Base-by-base conservation (phyloP, 2,888 invertebrate genomes). In the Sicus ferrugineus region DNA sequence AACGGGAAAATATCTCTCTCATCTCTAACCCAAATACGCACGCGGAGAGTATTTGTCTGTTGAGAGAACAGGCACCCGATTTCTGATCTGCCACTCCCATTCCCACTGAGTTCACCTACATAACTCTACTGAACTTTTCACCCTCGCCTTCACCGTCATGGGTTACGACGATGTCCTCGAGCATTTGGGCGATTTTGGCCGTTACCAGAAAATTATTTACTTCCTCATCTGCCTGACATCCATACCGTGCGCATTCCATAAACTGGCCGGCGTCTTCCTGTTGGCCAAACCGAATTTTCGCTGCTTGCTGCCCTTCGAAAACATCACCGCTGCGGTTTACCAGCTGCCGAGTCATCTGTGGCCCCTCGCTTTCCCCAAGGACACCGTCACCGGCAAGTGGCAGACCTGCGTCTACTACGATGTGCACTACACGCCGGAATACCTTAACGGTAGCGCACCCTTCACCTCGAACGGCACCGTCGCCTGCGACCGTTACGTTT, bases 231-330 rank as follows among this genome's bases (percentile, higher is more conserved):
- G 91, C 77, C 85, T 92, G 61, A 91, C 92, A 23, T 90, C 91
- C 7, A 90, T 92, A 77, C 87, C 90, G 19, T 91, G 91, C 82
- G 92, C 92, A 61, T 90, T 92, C 75, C 92, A 92, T 81, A 92
- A 92, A 81, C 84, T 92, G 54, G 90, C 89, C 19, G 91, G 91
- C 70, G 91, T 91, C 0, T 92, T 92, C 80, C 85, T 92, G 7
- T 87, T 90, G 70, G 91, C 91, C 4, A 89, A 89, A 83, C 89
- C 90, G 69, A 84, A 89, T 70, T 88, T 89, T 79, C 89, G 92
- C 72, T 92, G 91, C 77, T 80, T 86, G 59, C 79, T 91, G 71
- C 90, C 90, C 5, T 82, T 84, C 70, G 91, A 91, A 78, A 75
- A 82, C 58, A 73, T 48, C 0, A 75, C 79, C 14, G 89, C 88